These are phyloP conservation scores for Otocyon megalotis DNA, from an alignment of 2,113 vertebrate species.

Conservation along the genomic window DNA sequence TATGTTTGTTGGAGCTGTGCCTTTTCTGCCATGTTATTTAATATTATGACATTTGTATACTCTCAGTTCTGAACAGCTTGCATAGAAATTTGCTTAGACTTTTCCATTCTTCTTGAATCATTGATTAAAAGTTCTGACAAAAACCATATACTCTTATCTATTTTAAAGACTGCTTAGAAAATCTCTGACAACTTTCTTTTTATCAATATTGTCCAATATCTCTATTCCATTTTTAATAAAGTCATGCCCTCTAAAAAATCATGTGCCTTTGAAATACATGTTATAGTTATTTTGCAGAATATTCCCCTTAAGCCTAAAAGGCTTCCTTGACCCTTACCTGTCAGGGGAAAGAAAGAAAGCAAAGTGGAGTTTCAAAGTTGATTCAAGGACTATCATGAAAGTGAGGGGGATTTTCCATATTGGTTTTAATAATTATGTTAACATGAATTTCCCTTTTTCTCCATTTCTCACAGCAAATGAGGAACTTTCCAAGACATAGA, in stretches of 20 bases:
- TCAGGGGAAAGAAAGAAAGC: background rate
- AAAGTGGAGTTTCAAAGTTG: background rate
- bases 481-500: background rate
- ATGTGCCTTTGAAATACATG: background rate
- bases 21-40: background rate
- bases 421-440: background rate
- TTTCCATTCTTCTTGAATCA: conserved; percentile 1
- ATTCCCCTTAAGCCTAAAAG: background rate
- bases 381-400: background rate
- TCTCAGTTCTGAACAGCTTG: background rate
- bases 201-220: background rate
- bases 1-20: background rate
- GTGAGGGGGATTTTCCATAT: background rate
- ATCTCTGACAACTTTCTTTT: background rate
- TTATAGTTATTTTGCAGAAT: background rate
- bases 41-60: background rate
- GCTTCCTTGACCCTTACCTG: background rate
- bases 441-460: background rate
- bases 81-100: background rate
- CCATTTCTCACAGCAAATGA: background rate
- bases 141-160: background rate
- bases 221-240: background rate
- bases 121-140: conserved; percentile 21
- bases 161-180: background rate
- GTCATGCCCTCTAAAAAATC: background rate